Base-by-base conservation (phyloP, 1,140 invertebrate species). In the Arion vulgaris region DNA sequence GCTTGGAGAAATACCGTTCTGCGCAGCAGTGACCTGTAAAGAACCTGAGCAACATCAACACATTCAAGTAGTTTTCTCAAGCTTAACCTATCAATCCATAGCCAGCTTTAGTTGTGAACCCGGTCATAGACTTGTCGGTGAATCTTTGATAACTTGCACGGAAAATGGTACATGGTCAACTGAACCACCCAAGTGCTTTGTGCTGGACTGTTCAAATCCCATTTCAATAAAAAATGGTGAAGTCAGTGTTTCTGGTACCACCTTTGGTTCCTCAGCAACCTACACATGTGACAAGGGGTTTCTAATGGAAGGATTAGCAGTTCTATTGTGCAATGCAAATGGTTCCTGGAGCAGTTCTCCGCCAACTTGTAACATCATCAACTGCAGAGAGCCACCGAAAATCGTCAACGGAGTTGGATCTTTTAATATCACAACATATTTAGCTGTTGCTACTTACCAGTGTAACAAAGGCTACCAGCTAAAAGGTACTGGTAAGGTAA, bases 91-190 rank as follows among this genome's bases (percentile, higher is more conserved):
- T 66, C 96, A 95, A 5, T 93, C 95, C 0, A 91, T 90, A 0
- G 95, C 98, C 75, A 93, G 94, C 26, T 98, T 98, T 90, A 90
- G 93, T 13, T 98, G 97, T 90, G 96, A 96, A 0, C 94, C 95
- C 85, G 97, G 96, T 13, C 95, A 96, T 89, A 95, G 95, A 93
- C 92, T 98, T 0, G 88, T 96, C n/a, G 97, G 97, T 66, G 93
- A 94, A 72, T 93, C 93, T 62, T 94, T 91, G 28, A 94, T 96
- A 85, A 94, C 93, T 1, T 98, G 97, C 91, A 95, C 95, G 5
- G 94, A 94, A 68, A 96, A 97, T 80, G 96, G 96, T 11, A 95
- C 95, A 88, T 98, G 97, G 97, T 97, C 95, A 0, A 95, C 95
- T 41, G 94, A 95, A 83, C 95, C 95, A 57, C 97, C 97, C 0